Conservation (phyloP, 2,888 invertebrate species). For the Oscheius onirici region DNA sequence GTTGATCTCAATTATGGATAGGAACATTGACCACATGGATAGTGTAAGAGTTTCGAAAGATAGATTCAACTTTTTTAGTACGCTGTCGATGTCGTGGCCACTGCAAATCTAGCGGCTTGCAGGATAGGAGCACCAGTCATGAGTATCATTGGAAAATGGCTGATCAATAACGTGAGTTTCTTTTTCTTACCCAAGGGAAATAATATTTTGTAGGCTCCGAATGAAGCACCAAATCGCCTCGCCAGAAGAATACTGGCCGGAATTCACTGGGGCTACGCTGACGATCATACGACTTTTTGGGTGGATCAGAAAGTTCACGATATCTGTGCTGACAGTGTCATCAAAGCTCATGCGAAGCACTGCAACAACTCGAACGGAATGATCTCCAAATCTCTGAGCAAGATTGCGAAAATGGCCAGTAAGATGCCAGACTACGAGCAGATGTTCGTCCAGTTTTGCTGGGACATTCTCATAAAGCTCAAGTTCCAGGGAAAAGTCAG, state of each 20-base stretch:
- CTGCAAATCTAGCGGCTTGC: constrained; percentile 57
- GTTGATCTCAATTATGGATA: constrained; percentile 60
- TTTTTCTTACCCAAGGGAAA: background rate
- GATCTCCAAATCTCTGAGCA: constrained; percentile 64
- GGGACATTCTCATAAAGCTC: constrained; percentile 67
- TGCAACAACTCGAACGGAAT: constrained; percentile 64
- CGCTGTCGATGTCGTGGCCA: constrained; percentile 65
- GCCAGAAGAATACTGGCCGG: constrained; percentile 57
- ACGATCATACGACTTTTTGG: constrained; percentile 55
- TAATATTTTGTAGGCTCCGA: constrained; percentile 46
- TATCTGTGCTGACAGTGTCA: constrained; percentile 62
- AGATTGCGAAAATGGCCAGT: constrained; percentile 63
- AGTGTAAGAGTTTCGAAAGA: constrained; percentile 21
- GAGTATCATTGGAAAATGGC: constrained; percentile 67
- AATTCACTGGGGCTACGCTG: constrained; percentile 59
- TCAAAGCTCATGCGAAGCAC: constrained; percentile 68
- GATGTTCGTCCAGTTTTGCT: constrained; percentile 69
- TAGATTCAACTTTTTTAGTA: constrained; percentile 43
- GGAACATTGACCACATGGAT: constrained; percentile 65
- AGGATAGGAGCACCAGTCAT: constrained; percentile 50
- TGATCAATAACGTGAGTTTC: constrained; percentile 50
- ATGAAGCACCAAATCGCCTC: constrained; percentile 61
- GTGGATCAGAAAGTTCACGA: constrained; percentile 61
- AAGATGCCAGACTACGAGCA: constrained; percentile 67
- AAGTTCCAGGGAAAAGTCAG: constrained; percentile 54